A percentile compares a stretch with the other conserved stretches of the same genome.
Conservation (phyloP, 1,140 invertebrate species). For the Drosophila pectinifera region DNA sequence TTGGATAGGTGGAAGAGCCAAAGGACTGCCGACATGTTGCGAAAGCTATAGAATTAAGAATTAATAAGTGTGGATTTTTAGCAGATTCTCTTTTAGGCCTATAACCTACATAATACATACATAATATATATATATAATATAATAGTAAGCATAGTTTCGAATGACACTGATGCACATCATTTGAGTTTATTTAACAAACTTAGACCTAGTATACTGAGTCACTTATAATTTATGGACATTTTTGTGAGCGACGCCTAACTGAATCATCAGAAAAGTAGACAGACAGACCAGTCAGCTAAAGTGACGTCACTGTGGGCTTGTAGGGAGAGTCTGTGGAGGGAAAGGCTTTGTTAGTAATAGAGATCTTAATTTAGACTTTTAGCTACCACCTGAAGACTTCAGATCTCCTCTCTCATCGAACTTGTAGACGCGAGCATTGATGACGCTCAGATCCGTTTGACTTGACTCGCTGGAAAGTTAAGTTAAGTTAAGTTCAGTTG, state of each 20-base stretch:
- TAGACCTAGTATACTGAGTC: slow-evolving; percentile 6
- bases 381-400: slow-evolving; percentile 51
- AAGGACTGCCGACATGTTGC: background rate
- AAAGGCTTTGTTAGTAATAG: background rate
- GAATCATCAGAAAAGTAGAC: slow-evolving; percentile 23
- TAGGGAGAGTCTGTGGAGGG: slow-evolving; percentile 60
- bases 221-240: slow-evolving; percentile 11
- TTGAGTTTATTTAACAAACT: slow-evolving; percentile 29
- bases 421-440: slow-evolving; percentile 73
- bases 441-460: slow-evolving; percentile 71
- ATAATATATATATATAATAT: no score
- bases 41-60: background rate
- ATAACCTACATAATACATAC: background rate
- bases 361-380: background rate
- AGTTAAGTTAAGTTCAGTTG: no score
- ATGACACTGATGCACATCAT: background rate
- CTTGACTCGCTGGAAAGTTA: slow-evolving; percentile 56
- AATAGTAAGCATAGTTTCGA: no score
- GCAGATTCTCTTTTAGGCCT: background rate
- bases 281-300: slow-evolving; percentile 39
- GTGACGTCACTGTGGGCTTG: slow-evolving; percentile 69
- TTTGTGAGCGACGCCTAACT: slow-evolving; percentile 13
- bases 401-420: slow-evolving; percentile 74
- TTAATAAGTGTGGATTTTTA: background rate
- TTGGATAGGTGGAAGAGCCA: background rate